Percentiles rank a stretch among this genome's conserved stretches.
Evolutionary conservation across 2,113 vertebrate species (phyloP).

Genomic region (Caloenas nicobarica): DNA sequence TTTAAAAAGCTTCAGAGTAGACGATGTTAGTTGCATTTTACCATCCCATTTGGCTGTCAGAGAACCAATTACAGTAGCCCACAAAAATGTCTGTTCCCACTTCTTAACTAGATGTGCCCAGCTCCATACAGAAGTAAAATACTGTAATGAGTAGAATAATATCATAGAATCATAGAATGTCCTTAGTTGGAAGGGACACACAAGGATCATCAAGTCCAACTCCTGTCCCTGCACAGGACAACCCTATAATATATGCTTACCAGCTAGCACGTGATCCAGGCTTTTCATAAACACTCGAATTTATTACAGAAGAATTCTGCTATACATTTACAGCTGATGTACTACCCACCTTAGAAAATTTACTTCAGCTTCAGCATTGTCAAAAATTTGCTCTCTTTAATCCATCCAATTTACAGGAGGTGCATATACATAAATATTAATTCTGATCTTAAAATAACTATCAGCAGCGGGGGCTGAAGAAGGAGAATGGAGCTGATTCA

Average conservation of each 20-base stretch:
- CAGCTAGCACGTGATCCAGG: background rate
- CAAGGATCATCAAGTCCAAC: too few species aligned
- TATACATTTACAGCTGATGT: background rate
- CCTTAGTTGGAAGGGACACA: too few species aligned
- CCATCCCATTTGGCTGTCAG: background rate
- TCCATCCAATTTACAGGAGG: background rate
- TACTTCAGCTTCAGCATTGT: background rate
- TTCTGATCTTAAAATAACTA: slow-evolving; percentile 47
- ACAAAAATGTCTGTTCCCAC: background rate
- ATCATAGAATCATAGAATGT: too few species aligned
- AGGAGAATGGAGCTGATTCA: slow-evolving; percentile 21
- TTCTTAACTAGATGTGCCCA: background rate
- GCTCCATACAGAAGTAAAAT: background rate
- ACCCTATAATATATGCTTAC: background rate
- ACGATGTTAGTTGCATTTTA: background rate
- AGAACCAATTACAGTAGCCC: background rate
- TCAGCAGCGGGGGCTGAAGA: background rate
- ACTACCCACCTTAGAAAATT: background rate
- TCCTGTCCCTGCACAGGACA: too few species aligned
- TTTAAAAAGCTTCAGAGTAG: background rate
- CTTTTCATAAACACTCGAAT: background rate
- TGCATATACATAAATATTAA: background rate
- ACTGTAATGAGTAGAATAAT: background rate
- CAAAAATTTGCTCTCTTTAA: background rate
- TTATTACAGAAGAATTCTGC: background rate